A percentile compares a stretch with the other conserved stretches of the same genome.
Conservation (phyloP, 2,888 invertebrate genomes). For the Morpho helenor region DNA sequence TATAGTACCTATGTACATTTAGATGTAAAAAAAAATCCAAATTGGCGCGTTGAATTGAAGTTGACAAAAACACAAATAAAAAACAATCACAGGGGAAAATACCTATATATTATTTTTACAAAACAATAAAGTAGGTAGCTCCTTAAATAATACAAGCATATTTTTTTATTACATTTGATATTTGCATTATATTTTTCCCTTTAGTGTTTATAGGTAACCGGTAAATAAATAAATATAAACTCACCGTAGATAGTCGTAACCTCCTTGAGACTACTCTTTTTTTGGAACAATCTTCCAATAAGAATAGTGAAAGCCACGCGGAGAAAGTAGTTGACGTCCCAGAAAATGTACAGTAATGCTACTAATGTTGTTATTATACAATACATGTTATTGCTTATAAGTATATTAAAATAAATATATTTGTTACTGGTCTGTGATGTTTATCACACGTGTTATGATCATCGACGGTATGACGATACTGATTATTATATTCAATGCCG, state of each 20-base stretch:
- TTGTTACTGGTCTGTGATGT: background rate
- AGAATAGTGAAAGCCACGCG: conserved; percentile 85
- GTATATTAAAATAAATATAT: background rate
- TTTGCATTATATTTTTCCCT: too few relatives aligned
- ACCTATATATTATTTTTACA: too few relatives aligned
- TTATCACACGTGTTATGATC: conserved; percentile 7
- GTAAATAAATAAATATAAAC: conserved; percentile 25
- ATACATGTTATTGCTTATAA: conserved; percentile 45
- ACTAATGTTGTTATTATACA: conserved; percentile 56
- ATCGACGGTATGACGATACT: background rate
- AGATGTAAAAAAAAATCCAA: too few relatives aligned
- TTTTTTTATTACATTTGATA: too few relatives aligned
- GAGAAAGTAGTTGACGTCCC: conserved; percentile 90
- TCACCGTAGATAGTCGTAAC: conserved; percentile 87
- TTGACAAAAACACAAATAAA: too few relatives aligned
- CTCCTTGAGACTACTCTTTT: conserved; percentile 84
- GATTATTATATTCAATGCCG: too few relatives aligned
- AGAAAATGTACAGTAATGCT: conserved; percentile 82
- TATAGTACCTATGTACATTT: too few relatives aligned
- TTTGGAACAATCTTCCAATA: conserved; percentile 83
- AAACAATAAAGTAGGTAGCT: too few relatives aligned
- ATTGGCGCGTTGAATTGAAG: too few relatives aligned
- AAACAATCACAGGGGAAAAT: too few relatives aligned
- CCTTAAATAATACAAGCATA: too few relatives aligned
- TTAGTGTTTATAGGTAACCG: too few relatives aligned